phyloP scores from a whole-genome alignment of 2,797 vertebrate genomes.

The Fundulus diaphanus region DNA sequence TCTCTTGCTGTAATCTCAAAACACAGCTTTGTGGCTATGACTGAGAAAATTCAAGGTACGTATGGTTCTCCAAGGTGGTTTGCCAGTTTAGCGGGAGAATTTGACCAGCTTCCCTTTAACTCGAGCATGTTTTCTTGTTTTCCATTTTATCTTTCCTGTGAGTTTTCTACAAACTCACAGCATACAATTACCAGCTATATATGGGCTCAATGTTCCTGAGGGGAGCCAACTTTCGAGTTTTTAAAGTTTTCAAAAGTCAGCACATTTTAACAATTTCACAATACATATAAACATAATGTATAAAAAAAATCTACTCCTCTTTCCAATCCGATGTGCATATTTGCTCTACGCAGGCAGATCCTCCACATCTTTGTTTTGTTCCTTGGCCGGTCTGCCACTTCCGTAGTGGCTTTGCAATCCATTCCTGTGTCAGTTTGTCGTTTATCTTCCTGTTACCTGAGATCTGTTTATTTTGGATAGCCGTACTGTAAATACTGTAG shows the following conservation, averaged over 20 bases:
- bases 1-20: conserved; percentile 42
- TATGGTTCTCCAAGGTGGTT: conserved; percentile 23
- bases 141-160: conserved; percentile 35
- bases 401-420: conserved; percentile 68
- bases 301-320: conserved; percentile 3
- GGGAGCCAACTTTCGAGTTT: conserved; percentile 59
- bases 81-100: conserved; percentile 28
- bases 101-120: conserved; percentile 75
- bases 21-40: conserved; percentile 31
- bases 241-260: conserved; percentile 62
- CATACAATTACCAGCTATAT: conserved; percentile 38
- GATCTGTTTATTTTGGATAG: conserved; percentile 76
- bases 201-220: conserved; percentile 49
- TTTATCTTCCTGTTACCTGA: conserved; percentile 64
- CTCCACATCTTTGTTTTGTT: conserved; percentile 61
- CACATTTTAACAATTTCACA: conserved; percentile 72
- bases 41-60: conserved; percentile 34
- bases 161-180: conserved; percentile 38
- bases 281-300: conserved; percentile 46
- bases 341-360: conserved; percentile 48
- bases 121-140: conserved; percentile 61
- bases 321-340: conserved; percentile 44
- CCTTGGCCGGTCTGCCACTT: conserved; percentile 45
- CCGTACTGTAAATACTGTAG: conserved; percentile 81
- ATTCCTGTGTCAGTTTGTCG: conserved; percentile 61